These are phyloP conservation scores for Myathropa florea DNA, from an alignment of 2,888 invertebrate genomes.

Conservation along the genomic window DNA sequence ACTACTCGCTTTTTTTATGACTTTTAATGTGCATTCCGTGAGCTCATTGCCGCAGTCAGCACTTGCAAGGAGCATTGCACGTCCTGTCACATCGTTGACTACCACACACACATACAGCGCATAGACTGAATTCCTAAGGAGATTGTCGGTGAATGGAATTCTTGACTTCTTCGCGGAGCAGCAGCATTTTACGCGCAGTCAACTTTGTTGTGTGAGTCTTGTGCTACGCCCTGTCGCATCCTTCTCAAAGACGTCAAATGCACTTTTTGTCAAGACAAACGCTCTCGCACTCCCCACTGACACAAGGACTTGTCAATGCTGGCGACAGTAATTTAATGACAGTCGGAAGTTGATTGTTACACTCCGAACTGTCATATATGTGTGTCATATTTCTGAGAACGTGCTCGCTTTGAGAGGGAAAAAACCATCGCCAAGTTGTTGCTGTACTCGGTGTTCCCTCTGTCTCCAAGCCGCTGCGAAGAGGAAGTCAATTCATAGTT, in stretches of 20 bases:
- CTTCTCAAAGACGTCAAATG: constrained; percentile 41
- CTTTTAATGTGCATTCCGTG: constrained; percentile 70
- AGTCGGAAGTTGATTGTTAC: constrained; percentile 69
- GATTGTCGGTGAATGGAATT: constrained; percentile 56
- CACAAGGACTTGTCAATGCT: constrained; percentile 13
- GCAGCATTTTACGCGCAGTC: constrained; percentile 47
- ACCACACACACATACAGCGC: constrained; percentile 9
- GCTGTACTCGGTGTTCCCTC: constrained; percentile 35
- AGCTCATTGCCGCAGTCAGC: constrained; percentile 59
- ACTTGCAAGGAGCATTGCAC: constrained; percentile 13
- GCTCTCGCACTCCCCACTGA: constrained; percentile 8
- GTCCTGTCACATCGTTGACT: constrained; percentile 55
- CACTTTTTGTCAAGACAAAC: constrained; percentile 49
- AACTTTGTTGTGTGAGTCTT: constrained; percentile 46
- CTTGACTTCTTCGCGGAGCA: constrained; percentile 38
- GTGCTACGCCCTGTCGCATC: not conserved
- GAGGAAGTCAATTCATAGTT: constrained; percentile 58
- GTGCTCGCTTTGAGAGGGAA: constrained; percentile 23
- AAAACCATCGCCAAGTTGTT: not conserved
- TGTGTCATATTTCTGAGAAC: constrained; percentile 56
- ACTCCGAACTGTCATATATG: constrained; percentile 64
- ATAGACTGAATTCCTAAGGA: constrained; percentile 44
- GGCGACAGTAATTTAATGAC: constrained; percentile 70
- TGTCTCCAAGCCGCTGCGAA: constrained; percentile 52
- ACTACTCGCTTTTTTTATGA: constrained; percentile 53